Conservation (phyloP, 2,113 vertebrate species). For the Anguilla rostrata region DNA sequence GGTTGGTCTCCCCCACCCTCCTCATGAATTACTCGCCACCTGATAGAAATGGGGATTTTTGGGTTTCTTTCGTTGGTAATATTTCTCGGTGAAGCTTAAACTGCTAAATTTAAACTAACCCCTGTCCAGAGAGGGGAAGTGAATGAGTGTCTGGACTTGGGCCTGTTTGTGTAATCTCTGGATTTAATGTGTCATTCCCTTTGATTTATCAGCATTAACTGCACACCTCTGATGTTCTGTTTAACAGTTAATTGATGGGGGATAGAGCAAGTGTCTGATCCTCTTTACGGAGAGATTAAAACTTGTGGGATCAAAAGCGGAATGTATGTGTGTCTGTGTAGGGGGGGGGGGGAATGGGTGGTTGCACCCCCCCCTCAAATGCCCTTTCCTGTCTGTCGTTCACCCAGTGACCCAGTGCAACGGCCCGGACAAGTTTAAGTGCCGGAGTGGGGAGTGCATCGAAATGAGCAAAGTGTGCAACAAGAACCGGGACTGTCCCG, state of each 20-base stretch:
- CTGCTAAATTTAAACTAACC: background rate
- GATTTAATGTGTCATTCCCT: background rate
- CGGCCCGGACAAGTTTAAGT: constrained; percentile 92
- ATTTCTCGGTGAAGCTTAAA: background rate
- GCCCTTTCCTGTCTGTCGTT: background rate
- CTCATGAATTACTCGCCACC: background rate
- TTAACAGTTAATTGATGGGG: background rate
- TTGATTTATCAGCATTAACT: background rate
- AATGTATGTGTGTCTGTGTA: too few species aligned
- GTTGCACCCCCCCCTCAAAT: background rate
- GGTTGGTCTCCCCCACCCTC: too few species aligned
- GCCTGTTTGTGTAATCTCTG: too few species aligned
- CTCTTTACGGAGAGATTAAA: background rate
- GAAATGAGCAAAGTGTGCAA: constrained; percentile 92
- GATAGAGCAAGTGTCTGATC: background rate
- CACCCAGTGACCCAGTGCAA: constrained; percentile 84
- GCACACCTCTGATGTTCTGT: background rate
- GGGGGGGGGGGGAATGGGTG: too few species aligned
- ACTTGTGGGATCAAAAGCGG: background rate
- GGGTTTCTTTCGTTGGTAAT: background rate
- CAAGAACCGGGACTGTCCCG: constrained; percentile 87
- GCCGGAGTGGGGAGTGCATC: constrained; percentile 92
- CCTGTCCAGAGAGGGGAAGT: background rate
- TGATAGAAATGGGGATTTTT: background rate
- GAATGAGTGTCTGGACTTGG: too few species aligned